These are phyloP conservation scores for Scaptomyza graminum DNA, from an alignment of 1,140 invertebrate species.

Conservation along the genomic window DNA sequence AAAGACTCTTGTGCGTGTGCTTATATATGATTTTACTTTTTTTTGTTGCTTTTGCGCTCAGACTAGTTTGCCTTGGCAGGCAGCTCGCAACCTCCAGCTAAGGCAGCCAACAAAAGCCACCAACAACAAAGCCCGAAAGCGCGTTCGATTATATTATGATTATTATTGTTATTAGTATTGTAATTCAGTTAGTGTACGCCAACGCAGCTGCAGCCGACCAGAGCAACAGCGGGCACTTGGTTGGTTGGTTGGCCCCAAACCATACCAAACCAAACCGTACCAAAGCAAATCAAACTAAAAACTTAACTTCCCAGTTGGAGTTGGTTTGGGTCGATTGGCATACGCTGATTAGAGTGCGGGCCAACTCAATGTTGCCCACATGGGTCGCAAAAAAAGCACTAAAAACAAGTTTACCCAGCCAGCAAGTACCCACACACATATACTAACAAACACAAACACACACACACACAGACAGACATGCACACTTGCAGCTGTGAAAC, in stretches of 20 bases:
- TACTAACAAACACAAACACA: conserved; percentile 22
- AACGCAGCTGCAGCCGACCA: conserved; percentile 33
- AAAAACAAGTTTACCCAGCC: conserved; percentile 45
- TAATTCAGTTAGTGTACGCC: conserved; percentile 69
- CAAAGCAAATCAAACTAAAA: not conserved
- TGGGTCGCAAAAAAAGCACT: conserved; percentile 6
- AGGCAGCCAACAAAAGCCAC: conserved; percentile 8
- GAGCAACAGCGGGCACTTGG: not conserved
- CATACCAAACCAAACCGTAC: not conserved
- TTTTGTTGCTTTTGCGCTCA: conserved; percentile 8
- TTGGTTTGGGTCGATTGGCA: conserved; percentile 41
- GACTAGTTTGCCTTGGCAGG: conserved; percentile 74
- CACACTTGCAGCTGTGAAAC: not conserved
- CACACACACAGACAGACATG: conserved; percentile 22
- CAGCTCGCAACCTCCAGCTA: conserved; percentile 53
- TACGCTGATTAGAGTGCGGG: conserved; percentile 48
- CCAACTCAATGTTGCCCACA: conserved; percentile 36
- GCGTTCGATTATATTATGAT: conserved; percentile 67
- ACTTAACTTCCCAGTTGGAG: conserved; percentile 7
- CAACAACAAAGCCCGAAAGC: conserved; percentile 12
- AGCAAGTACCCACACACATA: conserved; percentile 36
- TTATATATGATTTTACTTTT: not conserved
- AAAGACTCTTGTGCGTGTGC: conserved; percentile 21
- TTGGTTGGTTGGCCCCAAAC: not conserved
- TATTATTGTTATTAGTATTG: conserved; percentile 40